Evolutionary conservation across 2,888 invertebrate genomes (phyloP).

Genomic region (Tachina lurida): DNA sequence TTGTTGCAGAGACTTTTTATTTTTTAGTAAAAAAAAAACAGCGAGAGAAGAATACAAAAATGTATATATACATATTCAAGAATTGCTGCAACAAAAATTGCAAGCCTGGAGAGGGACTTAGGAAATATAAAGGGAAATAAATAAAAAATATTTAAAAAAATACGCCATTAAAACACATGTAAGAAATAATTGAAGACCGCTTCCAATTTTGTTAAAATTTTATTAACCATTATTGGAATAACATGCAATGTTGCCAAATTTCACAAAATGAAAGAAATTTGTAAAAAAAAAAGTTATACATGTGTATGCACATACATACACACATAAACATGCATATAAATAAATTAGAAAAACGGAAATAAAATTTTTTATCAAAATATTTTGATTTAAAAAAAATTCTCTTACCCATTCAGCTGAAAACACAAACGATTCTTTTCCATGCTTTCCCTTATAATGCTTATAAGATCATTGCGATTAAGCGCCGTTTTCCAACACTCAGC

Average conservation of each 20-base stretch:
- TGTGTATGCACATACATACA: neutral
- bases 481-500: conserved; percentile 87
- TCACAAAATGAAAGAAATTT: conserved; percentile 55
- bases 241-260: conserved; percentile 70
- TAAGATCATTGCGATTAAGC: conserved; percentile 90
- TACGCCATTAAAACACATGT: neutral
- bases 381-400: conserved; percentile 55
- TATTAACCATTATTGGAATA: neutral
- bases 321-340: conserved; percentile 21
- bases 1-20: no score
- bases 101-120: no score
- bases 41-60: no score
- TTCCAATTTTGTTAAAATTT: neutral
- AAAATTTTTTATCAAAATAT: neutral
- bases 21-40: no score
- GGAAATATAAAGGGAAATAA: neutral
- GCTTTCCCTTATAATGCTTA: conserved; percentile 94
- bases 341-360: neutral
- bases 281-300: neutral
- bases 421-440: conserved; percentile 95
- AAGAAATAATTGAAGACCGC: neutral
- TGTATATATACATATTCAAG: no score
- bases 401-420: conserved; percentile 91
- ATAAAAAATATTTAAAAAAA: neutral
- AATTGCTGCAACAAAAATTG: no score